These are phyloP conservation scores for Garrulus glandarius DNA, from an alignment of 2,797 vertebrate genomes.

Conservation along the genomic window DNA sequence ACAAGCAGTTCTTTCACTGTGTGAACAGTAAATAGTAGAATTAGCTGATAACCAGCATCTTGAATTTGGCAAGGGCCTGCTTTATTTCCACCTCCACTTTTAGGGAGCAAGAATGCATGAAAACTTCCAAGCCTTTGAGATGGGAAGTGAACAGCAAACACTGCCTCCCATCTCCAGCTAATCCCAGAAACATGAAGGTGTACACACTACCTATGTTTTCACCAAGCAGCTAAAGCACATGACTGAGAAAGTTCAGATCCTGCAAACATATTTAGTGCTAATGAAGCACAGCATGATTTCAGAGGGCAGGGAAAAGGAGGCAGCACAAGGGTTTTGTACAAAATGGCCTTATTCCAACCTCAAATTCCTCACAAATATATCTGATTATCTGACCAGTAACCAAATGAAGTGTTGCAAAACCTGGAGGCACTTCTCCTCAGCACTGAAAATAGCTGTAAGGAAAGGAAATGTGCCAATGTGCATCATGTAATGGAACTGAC, in stretches of 20 bases:
- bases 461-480: not conserved
- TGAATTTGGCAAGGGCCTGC: not conserved
- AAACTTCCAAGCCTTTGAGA: not conserved
- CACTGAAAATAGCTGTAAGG: not conserved
- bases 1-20: not conserved
- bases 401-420: not conserved
- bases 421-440: not conserved
- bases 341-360: not conserved
- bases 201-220: not conserved
- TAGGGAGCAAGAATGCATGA: not conserved
- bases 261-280: not conserved
- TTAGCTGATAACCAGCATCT: not conserved
- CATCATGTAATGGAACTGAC: not conserved
- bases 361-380: not conserved
- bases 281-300: not conserved
- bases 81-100: not conserved
- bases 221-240: not conserved
- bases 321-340: not conserved
- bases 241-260: not conserved
- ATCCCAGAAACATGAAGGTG: conserved; percentile 9
- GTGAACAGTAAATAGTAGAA: not conserved
- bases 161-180: not conserved
- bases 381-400: not conserved
- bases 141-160: not conserved
- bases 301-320: not conserved